Base-by-base conservation (phyloP, 2,113 vertebrate species). In the Nesoenas mayeri region DNA sequence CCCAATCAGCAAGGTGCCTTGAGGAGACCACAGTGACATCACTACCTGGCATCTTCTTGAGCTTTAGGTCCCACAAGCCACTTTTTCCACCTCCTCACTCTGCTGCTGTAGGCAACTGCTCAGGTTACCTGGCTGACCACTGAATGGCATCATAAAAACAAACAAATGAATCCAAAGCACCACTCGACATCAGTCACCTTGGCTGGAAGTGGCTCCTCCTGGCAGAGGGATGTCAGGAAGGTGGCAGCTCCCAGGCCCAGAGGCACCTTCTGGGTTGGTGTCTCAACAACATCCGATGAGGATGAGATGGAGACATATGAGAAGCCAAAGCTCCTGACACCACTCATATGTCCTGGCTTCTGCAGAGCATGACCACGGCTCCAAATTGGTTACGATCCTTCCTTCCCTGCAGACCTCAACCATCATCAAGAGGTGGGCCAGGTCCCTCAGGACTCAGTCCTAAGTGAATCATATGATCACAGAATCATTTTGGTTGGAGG, bases 101-200 rank as follows among this genome's bases (percentile, higher is more conserved):
- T 24, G 42, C 61, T 91, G 93, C 93, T 20, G 9, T 4, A 91
- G 88, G 85, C 61, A 77, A 72, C 62, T 65, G 73, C 92, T 94
- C 85, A 73, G 82, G 88, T 95, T 94, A 79, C 79, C 88, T 69
- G 64, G 83, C 67, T 86, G 62, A 38, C 81, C 79, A 85, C 44
- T 28, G 70, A 72, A 58, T 13, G 40, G 58, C 17, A 1, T 42
- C 15, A 20, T 11, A 38, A 69, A 74, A 69, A 82, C 21, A 84
- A 78, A 88, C 69, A 83, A 84, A 89, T 2, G 3, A 81, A 85
- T 44, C 79, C 87, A 79, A 65, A 94, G 44, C 73, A 91, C 60
- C 48, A 21, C 42, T 42, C 5, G 4, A 84, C 83, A 95, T 65
- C 70, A 64, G n/a, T 21, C 54, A 70, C 60, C 28, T 47, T 6